Evolutionary conservation across 2,888 invertebrate species (phyloP).

Genomic region (Scotopteryx bipunctaria): DNA sequence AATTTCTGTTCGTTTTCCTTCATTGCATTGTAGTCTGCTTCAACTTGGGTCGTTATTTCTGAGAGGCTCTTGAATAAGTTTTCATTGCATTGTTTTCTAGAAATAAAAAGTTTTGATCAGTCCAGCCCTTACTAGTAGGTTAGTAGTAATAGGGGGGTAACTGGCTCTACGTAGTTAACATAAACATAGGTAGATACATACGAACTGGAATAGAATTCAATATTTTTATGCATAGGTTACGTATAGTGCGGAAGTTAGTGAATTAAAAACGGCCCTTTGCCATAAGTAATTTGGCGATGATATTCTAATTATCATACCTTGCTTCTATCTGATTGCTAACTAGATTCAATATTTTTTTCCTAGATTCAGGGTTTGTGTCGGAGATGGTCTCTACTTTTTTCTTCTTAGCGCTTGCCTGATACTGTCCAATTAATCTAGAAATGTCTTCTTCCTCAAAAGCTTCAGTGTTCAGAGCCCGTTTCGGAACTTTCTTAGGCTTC

Average conservation of each 20-base stretch:
- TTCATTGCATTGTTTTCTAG: constrained; percentile 61
- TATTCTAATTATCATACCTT: too few relatives aligned
- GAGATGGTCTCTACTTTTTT: constrained; percentile 51
- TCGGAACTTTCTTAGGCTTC: constrained; percentile 53
- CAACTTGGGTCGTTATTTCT: constrained; percentile 56
- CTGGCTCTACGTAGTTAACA: too few relatives aligned
- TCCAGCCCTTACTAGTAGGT: too few relatives aligned
- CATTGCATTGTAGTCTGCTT: constrained; percentile 62
- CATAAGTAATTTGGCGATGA: too few relatives aligned
- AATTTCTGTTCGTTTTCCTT: constrained; percentile 72
- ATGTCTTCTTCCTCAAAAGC: constrained; percentile 52
- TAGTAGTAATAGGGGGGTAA: too few relatives aligned
- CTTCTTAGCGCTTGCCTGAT: constrained; percentile 54
- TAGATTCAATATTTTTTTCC: constrained; percentile 63
- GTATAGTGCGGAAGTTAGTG: too few relatives aligned
- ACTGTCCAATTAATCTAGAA: constrained; percentile 51
- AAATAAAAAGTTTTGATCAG: too few relatives aligned
- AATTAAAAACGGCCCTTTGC: too few relatives aligned
- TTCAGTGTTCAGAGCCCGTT: constrained; percentile 48
- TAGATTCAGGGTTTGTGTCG: constrained; percentile 54
- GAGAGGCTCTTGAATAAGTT: constrained; percentile 55
- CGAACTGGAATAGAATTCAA: too few relatives aligned
- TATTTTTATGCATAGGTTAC: too few relatives aligned
- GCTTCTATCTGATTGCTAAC: constrained; percentile 59
- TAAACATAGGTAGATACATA: too few relatives aligned